phyloP scores from a whole-genome alignment of 2,797 vertebrate genomes.

The Pampus argenteus region DNA sequence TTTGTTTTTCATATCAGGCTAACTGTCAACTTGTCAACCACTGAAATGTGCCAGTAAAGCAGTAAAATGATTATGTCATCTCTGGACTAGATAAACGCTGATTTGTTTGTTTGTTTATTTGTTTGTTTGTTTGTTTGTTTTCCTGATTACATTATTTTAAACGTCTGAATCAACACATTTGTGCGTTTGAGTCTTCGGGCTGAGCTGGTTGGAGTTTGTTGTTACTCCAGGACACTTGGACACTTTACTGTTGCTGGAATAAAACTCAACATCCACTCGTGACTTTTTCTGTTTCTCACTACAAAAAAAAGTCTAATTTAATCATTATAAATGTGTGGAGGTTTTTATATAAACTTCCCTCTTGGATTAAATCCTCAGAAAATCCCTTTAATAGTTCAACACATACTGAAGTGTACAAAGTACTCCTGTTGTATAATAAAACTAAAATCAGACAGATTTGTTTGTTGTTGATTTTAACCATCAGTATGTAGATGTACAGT shows the following conservation, averaged over 20 bases:
- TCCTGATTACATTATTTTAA: not conserved
- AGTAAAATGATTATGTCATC: not conserved
- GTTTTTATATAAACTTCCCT: not conserved
- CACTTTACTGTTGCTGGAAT: not conserved
- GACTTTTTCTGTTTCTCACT: not conserved
- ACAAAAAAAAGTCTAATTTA: not conserved
- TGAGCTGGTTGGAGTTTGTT: not conserved
- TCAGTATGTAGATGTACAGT: conserved; percentile 35
- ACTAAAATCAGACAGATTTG: no score
- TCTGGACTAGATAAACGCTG: no score
- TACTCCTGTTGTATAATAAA: no score
- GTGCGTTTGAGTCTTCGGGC: not conserved
- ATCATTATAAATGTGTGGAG: not conserved
- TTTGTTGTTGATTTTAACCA: not conserved
- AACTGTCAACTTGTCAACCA: conserved; percentile 4
- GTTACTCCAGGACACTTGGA: not conserved
- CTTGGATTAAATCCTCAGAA: conserved; percentile 1
- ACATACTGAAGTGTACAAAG: conserved; percentile 3
- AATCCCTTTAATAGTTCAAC: not conserved
- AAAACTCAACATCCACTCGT: conserved; percentile 5
- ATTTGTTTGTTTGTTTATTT: no score
- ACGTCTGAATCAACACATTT: not conserved
- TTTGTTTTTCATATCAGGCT: not conserved
- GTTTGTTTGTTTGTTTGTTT: no score
- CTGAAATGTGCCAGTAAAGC: conserved; percentile 10